Base-by-base conservation (phyloP, 2,888 invertebrate species). In the Macaria liturata region DNA sequence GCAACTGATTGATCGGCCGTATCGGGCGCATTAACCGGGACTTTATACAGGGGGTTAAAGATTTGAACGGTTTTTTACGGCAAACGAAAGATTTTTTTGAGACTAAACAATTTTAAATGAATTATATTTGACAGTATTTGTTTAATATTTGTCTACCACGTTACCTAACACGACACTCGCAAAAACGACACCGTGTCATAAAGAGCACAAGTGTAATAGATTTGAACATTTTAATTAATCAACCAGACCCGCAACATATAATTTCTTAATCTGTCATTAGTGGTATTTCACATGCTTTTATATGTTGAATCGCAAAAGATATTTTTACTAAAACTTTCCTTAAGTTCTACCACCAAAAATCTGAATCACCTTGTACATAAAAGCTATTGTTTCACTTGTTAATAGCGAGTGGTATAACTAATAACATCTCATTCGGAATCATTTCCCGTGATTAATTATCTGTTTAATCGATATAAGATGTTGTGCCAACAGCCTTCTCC, bases 381-480 rank as follows among this genome's bases (percentile, higher is more conserved):
- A 71, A 72, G 59, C 81, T 75, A 85, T 91, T 91, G 91, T 91
- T 91, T 90, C 90, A 89, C 87, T 88, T 88, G 87, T 89, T 91
- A 90, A 91, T 90, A 88, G 85, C 84, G 84, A 90, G 87, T 86
- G 86, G 86, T 89, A 87, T 88, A 91, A 90, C 91, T 91, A 91
- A 91, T 91, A 91, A 91, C 91, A 91, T 91, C 91, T 91, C 91
- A 91, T 91, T 91, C 91, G 88, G 89, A 89, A 84, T 84, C 91
- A 88, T 91, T 90, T 90, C 86, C 88, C 86, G 88, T 91, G 91
- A 91, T 91, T 91, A 91, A 91, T 91, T 91, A 91, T 91, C 88
- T 91, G 91, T 90, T 91, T 91, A 91, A 91, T 91, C 91, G 91
- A 90, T 89, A 91, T 88, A 86, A 91, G 90, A 91, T 90, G 91